phyloP scores from a whole-genome alignment of 2,797 vertebrate genomes.

The Knipowitschia caucasica region DNA sequence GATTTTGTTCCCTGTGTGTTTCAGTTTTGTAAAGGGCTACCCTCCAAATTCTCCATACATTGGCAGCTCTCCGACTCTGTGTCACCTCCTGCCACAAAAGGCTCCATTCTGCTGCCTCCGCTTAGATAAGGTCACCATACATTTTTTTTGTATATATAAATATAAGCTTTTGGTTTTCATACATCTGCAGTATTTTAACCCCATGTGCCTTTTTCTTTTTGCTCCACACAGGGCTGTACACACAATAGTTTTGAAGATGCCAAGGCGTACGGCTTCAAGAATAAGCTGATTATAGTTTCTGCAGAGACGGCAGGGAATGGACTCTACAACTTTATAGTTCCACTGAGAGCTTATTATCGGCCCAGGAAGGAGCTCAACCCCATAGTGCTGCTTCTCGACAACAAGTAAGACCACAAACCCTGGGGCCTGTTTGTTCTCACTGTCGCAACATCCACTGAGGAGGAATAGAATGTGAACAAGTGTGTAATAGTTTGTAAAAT shows the following conservation, averaged over 20 bases:
- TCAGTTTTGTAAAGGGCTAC: conserved; percentile 90
- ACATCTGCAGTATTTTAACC: conserved; percentile 25
- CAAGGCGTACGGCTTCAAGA: conserved; percentile 93
- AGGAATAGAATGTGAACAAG: neutral
- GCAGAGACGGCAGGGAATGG: conserved; percentile 92
- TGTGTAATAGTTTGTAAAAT: neutral
- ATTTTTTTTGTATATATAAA: neutral
- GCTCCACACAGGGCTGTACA: conserved; percentile 81
- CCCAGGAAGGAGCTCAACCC: conserved; percentile 88
- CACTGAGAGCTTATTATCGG: conserved; percentile 90
- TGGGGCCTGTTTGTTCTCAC: conserved; percentile 14
- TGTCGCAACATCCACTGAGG: conserved; percentile 2
- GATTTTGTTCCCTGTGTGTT: neutral
- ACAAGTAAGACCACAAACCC: conserved; percentile 79
- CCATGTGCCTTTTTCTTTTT: neutral
- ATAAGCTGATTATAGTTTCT: conserved; percentile 92
- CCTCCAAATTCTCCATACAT: conserved; percentile 94
- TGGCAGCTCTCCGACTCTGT: conserved; percentile 89
- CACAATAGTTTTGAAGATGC: conserved; percentile 94
- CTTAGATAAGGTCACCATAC: conserved; percentile 82
- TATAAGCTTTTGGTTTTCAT: conserved; percentile 44
- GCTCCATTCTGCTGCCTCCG: conserved; percentile 90
- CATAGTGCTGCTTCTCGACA: conserved; percentile 91
- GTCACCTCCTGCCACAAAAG: conserved; percentile 88
- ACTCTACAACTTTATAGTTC: conserved; percentile 94